Base-by-base conservation (phyloP, 2,888 invertebrate genomes). In the Cremastinae sp. region DNA sequence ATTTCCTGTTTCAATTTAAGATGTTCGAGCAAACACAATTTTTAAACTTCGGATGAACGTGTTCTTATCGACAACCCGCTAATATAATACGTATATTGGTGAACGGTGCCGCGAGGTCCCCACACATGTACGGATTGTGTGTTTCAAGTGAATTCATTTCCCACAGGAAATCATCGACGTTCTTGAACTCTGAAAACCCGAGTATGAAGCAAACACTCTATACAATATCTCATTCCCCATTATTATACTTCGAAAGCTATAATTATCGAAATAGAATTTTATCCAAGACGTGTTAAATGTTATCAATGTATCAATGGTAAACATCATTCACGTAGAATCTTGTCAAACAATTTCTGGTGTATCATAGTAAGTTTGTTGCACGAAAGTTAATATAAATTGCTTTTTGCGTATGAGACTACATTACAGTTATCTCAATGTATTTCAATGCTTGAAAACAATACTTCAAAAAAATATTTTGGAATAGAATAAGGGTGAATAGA, bases 161-260 rank as follows among this genome's bases (percentile, higher is more conserved):
- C 71, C 75, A 18, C 62, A 68, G 62, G 62, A 75, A 75, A 68
- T 75, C 75, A 72, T 62, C 47, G 56, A 62, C 43, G 49, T 41
- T 43, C n/a, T 49, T n/a, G 51, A 56, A 53, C 56, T 56, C 71
- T 28, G 16, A 39, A 45, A 7, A 35, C 28, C 28, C 55, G 37
- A 51, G 58, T 22, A 41, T 12, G 53, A 43, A 51, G 22, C 22
- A 18, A n/a, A 58, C 28, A 28, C 8, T 12, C 18, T 12, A n/a
- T n/a, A 39, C 39, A 12, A 51, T 65, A 65, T 55, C 10, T 55
- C n/a, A 61, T 28, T 16, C 51, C n/a, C n/a, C 22, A 64, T 68
- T 56, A 56, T 64, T 56, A 72, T 71, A 62, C 71, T 58, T 41
- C 37, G 68, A 68, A 49, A 59, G 55, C 49, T 66, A n/a, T n/a